Conservation (phyloP, 2,113 vertebrate species). For the Eubucco bourcierii region DNA sequence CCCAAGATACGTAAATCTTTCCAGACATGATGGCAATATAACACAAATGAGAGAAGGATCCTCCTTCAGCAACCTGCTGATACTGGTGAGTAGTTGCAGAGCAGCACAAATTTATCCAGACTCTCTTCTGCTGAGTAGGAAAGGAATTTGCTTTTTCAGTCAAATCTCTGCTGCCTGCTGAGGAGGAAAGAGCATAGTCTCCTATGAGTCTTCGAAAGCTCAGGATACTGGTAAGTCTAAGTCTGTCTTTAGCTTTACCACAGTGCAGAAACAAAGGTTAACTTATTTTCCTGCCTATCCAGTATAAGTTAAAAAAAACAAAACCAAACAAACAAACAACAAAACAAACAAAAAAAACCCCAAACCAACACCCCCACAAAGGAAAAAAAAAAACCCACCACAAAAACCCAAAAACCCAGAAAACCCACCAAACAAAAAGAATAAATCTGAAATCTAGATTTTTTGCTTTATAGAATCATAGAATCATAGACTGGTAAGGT, state of each 20-base stretch:
- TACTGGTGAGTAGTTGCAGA: background rate
- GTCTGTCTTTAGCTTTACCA: background rate
- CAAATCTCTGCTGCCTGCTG: background rate
- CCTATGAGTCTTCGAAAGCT: background rate
- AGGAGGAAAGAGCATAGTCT: rapidly evolving
- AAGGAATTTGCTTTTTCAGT: background rate
- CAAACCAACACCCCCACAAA: too few species aligned
- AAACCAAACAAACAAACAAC: background rate
- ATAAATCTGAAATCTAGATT: background rate
- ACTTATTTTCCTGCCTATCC: background rate
- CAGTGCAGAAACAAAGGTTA: background rate
- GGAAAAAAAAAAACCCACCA: too few species aligned
- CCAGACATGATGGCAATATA: rapidly evolving
- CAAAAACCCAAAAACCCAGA: too few species aligned
- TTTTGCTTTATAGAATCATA: background rate
- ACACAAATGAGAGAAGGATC: background rate
- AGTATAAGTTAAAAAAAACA: background rate
- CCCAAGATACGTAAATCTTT: background rate
- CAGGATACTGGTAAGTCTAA: background rate
- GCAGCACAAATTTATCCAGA: background rate
- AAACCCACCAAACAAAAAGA: too few species aligned
- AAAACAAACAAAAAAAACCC: too few species aligned
- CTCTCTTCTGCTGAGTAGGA: background rate
- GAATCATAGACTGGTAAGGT: too few species aligned
- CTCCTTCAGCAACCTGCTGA: background rate